Base-by-base conservation (phyloP, 1,140 invertebrate genomes). In the Pteromalus puparum region DNA sequence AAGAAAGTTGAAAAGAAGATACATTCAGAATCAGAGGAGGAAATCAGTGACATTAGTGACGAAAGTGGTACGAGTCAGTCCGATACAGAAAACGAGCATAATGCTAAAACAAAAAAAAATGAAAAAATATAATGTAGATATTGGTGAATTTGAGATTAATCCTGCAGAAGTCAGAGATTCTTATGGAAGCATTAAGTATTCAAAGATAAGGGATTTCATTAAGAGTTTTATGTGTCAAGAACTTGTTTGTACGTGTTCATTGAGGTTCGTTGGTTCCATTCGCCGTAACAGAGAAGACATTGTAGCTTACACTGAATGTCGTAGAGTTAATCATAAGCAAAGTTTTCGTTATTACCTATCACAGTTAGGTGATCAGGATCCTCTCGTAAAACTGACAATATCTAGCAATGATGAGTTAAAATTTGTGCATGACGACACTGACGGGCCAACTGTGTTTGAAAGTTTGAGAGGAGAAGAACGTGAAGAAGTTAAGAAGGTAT, bases 401-500 rank as follows among this genome's bases (percentile, higher is more conserved):
- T 30, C 74, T 13, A 76, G 38, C 15, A 48, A 9, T 4, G 7
- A 48, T 13, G 15, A 48, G n/a, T 0, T 48, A 53, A 76, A 76
- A 48, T 46, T 7, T 76, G 74, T 76, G 2, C 38, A 76, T 76
- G 42, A 76, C 3, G 42, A 38, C 6, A 18, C 21, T 26, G 21
- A 46, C 7, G 18, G 18, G 21, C 18, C 28, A 6, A 26, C 9
- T 4, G 21, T 73, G 18, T 73, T 3, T 30, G 18, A 38, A 38
- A 18, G 0, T 6, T 30, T 73, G 9, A 73, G 18, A 73, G 72
- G 72, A 24, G n/a, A 48, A 28, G 74, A 76, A 48, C 13, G 42
- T 42, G 75, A 26, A 83, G 70, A 53, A 26, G 70, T 73, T 9
- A 13, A 78, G 34, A 30, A 83, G 30, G 48, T 13, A 61, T 67